Evolutionary conservation across 2,888 invertebrate genomes (phyloP), one percentile per base, ranked within the genome.

Genomic region (Anoplius nigerrimus): DNA sequence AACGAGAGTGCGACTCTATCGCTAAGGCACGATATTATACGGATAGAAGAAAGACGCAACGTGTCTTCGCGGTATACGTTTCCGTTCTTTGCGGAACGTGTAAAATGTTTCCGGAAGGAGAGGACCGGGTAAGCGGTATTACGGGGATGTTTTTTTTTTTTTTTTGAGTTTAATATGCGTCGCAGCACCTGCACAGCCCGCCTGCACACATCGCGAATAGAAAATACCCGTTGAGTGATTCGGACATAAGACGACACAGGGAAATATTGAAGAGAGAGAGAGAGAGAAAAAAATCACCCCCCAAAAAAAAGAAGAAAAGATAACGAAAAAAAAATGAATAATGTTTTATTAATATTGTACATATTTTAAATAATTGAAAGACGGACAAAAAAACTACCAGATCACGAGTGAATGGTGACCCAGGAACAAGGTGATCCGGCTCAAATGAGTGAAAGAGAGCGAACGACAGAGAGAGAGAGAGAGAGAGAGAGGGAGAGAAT

Each of bases 341-440:
- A 78, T 73, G 79, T 78, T 80, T 80, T 80, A 80, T 86, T 86
- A 86, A 87, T 86, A 87, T 84, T 87, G 87, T 87, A 87, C 79
- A 87, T 87, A 87, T 87, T 87, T 87, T 86, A 86, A 87, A 87
- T 87, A 86, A 86, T 86, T 84, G 85, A 85, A n/a, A 84, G 76
- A 83, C 80, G 84, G 79, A 83, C 82, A 85, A 82, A n/a, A n/a
- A n/a, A 81, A 46, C 16, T 18, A 48, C 16, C 81, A 83, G 82
- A 83, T 85, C 79, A 81, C 79, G 84, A 85, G 85, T 82, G 83
- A 82, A 78, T 77, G 81, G 79, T 73, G 83, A 81, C 80, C 78
- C 81, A 74, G 43, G 71, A 69, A 70, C 68, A 74, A 74, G 72
- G 71, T 70, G 73, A 62, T 72, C 72, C 62, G 70, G 67, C 72